phyloP scores from a whole-genome alignment of 2,797 vertebrate genomes.

The Gobio occitaniae region DNA sequence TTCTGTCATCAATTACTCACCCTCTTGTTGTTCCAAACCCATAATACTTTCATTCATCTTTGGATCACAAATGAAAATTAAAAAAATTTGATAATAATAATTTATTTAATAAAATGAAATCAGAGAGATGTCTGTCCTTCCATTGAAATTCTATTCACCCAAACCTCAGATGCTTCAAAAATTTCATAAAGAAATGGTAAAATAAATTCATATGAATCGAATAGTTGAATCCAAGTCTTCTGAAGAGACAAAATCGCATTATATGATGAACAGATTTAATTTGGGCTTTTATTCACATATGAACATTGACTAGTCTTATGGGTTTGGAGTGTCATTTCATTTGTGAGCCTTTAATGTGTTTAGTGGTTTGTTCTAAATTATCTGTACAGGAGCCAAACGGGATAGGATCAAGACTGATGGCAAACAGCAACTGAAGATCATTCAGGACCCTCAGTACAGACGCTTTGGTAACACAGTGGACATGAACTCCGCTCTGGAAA shows the following conservation, averaged over 20 bases:
- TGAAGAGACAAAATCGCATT: too few relatives aligned
- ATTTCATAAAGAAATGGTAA: too few relatives aligned
- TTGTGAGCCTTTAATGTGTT: neutral
- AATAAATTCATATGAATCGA: neutral
- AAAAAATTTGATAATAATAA: neutral
- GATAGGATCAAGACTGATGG: constrained; percentile 71
- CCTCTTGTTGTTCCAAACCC: neutral
- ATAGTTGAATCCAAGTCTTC: neutral
- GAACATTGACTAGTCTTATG: neutral
- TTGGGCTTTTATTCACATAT: too few relatives aligned
- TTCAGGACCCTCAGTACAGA: constrained; percentile 86
- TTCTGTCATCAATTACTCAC: neutral
- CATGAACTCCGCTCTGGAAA: constrained; percentile 87
- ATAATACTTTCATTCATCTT: neutral
- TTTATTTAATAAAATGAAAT: neutral
- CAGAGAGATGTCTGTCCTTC: neutral
- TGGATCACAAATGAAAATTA: neutral
- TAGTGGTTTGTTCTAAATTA: neutral
- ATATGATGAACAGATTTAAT: too few relatives aligned
- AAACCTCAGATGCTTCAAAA: neutral
- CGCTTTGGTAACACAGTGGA: constrained; percentile 88
- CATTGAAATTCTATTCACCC: too few relatives aligned
- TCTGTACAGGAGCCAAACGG: constrained; percentile 67
- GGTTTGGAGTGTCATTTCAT: too few relatives aligned
- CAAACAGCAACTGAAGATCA: constrained; percentile 81